Percentiles rank a stretch among this genome's conserved stretches.
Conservation (phyloP, 2,888 invertebrate species). For the Arge pagana region DNA sequence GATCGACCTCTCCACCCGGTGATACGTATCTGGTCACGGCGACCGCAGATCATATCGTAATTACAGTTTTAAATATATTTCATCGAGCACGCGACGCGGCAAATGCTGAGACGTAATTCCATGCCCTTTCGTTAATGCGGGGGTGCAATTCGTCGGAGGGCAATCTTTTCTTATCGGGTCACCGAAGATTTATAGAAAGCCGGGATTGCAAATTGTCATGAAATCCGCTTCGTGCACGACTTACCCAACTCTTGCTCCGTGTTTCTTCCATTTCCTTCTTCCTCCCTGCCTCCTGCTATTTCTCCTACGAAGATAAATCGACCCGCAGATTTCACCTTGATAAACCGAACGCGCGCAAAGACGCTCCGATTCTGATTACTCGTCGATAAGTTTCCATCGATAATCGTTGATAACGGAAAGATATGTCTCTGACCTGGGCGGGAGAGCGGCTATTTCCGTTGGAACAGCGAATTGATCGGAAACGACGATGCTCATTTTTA, state of each 20-base stretch:
- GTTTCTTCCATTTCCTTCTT: neutral
- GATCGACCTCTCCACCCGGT: conserved; percentile 45
- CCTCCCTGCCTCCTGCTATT: neutral
- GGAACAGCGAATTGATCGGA: too few species aligned
- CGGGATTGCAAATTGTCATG: conserved; percentile 41
- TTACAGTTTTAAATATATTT: conserved; percentile 54
- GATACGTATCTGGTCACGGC: conserved; percentile 51
- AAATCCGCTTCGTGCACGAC: conserved; percentile 26
- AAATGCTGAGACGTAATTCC: conserved; percentile 23
- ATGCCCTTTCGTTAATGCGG: conserved; percentile 20
- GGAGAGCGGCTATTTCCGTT: too few species aligned
- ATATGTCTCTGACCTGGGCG: too few species aligned
- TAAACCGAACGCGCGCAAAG: too few species aligned
- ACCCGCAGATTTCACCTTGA: too few species aligned
- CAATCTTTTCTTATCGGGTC: conserved; percentile 47
- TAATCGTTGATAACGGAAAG: too few species aligned
- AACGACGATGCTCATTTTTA: too few species aligned
- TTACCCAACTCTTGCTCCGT: conserved; percentile 6
- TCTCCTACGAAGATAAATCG: too few species aligned
- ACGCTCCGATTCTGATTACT: too few species aligned
- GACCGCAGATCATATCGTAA: conserved; percentile 52
- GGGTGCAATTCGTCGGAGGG: conserved; percentile 38
- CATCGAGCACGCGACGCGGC: conserved; percentile 51
- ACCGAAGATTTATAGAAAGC: conserved; percentile 38
- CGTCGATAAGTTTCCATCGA: too few species aligned